Base-by-base conservation (phyloP, 2,113 vertebrate genomes). In the Octodon degus region DNA sequence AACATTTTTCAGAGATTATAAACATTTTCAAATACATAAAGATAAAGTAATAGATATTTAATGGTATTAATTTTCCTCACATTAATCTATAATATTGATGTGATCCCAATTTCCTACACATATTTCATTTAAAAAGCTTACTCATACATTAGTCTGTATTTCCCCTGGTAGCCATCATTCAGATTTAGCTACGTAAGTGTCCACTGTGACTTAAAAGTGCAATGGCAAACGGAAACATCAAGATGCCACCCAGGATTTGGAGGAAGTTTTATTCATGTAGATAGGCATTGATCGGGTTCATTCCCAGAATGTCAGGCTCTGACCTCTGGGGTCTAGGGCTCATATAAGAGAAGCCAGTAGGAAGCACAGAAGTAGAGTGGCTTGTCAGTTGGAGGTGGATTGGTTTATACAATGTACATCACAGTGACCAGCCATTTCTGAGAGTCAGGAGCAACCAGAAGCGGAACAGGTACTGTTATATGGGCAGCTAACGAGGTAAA, bases 1-100 rank as follows among this genome's bases (percentile, higher is more conserved):
- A 47, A 12, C 70, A 68, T 94, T 93, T 43, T 87, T 82, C 3
- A 70, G 67, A 76, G 90, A 83, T 90, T 50, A 34, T 14, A 79
- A 68, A 90, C 55, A 50, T 74, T 32, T 62, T 83, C n/a, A 91
- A 67, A 81, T 17, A 37, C 25, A 40, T 72, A 79, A 81, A 91
- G 84, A 82, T 60, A 65, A 50, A 79, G 62, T 47, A 84, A 84
- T 37, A 32, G 50, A 65, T 86, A 27, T 94, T 94, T 63, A 89
- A 47, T 40, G 16, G 4, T 63, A 90, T 58, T 86, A 79, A 43
- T 94, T 94, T 14, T 68, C 11, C 20, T 70, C 2, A 90, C 43
- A 90, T 79, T 94, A 63, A 87, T 68, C n/a, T 93, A 47, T 58
- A 53, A 70, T 83, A 72, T 72, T 17, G 32, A 70, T 90, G 30